phyloP scores from a whole-genome alignment of 2,797 vertebrate genomes.

The Fundulus diaphanus region DNA sequence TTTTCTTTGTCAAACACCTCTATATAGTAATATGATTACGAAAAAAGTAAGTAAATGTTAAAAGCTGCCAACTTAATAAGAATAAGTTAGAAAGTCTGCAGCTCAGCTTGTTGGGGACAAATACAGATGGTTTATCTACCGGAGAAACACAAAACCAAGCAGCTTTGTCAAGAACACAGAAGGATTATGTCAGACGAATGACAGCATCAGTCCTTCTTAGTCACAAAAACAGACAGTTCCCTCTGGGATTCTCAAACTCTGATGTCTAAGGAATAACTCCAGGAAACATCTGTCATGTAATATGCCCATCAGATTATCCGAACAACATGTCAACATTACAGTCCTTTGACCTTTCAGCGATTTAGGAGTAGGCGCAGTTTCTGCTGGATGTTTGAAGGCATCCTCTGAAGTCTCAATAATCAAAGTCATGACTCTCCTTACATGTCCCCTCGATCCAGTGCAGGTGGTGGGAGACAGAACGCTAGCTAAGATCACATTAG shows the following conservation, averaged over 20 bases:
- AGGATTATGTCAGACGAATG: not conserved
- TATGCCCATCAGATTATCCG: slow-evolving; percentile 38
- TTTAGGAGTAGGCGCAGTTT: not conserved
- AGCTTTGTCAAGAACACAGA: not conserved
- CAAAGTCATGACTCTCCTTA: slow-evolving; percentile 22
- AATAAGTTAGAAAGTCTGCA: not conserved
- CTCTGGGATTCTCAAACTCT: slow-evolving; percentile 3
- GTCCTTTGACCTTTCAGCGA: slow-evolving; percentile 16
- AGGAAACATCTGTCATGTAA: slow-evolving; percentile 38
- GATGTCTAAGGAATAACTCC: slow-evolving; percentile 32
- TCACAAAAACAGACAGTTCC: not conserved
- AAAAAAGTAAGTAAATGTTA: not conserved
- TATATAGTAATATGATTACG: not conserved
- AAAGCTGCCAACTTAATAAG: not conserved
- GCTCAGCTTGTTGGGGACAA: not conserved
- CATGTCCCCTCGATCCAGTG: too few species aligned
- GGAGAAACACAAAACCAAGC: not conserved
- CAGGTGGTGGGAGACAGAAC: too few species aligned
- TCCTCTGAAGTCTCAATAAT: not conserved
- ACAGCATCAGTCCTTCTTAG: not conserved
- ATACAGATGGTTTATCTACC: not conserved
- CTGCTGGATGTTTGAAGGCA: slow-evolving; percentile 30
- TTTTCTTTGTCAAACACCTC: too few species aligned
- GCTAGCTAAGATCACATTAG: too few species aligned
- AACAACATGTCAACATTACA: slow-evolving; percentile 10